Evolutionary conservation across 2,888 invertebrate genomes (phyloP), one percentile per base, ranked within the genome.

Genomic region (Xestia xanthographa): DNA sequence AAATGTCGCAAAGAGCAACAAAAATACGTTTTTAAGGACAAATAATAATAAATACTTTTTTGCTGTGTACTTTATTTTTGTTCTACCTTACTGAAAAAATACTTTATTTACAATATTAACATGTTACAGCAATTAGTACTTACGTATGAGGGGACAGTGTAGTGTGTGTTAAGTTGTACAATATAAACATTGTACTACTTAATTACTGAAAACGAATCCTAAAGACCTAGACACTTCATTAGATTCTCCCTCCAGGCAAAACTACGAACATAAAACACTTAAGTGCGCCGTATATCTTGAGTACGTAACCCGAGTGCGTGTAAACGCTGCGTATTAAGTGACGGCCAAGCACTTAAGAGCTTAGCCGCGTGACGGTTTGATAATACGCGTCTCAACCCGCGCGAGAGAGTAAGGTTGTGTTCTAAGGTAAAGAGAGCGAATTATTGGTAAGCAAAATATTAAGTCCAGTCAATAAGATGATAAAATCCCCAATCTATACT

Each of bases 351-450:
- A 90, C 89, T 90, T 88, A 91, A 82, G 80, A 84, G 90, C 84
- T 91, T 85, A 88, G 74, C 66, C 62, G 72, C 83, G 86, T 87
- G 85, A 89, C 79, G 86, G 85, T 80, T 89, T 86, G 87, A 82
- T 88, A 90, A 91, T 90, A 87, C 85, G 81, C 79, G 68, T 78
- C 75, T 79, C 71, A 65, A 45, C 53, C 60, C 68, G 67, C 71
- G 41, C 20, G 41, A 45, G 48, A 50, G 53, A 50, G 34, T 79
- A 66, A 77, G 65, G 48, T 9, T 66, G 62, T 14, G 56, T 53
- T 5, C 58, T 26, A 11, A 41, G 69, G 43, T 0, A 14, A 11
- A 6, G 1, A 0, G 1, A 67, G 53, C 67, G 67, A n/a, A 22
- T 17, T 58, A 9, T 20, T 38, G 17, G 26, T 20, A 6, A n/a